These are phyloP conservation scores for Rhysida immarginata DNA, from an alignment of 1,140 invertebrate species.

Conservation along the genomic window DNA sequence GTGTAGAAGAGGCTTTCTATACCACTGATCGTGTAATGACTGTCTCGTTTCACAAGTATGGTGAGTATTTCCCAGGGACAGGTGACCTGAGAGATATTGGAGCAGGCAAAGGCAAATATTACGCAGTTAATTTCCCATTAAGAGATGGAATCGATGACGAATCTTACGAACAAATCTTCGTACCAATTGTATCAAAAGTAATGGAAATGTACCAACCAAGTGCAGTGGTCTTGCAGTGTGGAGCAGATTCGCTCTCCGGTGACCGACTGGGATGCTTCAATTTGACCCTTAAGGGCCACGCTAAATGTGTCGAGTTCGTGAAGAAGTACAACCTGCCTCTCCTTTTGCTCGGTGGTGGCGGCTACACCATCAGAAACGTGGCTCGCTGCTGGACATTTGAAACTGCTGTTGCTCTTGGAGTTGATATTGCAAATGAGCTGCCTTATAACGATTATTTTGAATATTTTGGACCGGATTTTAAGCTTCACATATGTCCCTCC, in stretches of 20 bases:
- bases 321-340: conserved; percentile 93
- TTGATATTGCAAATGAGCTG: conserved; percentile 92
- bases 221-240: conserved; percentile 91
- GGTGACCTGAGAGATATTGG: conserved; percentile 83
- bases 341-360: conserved; percentile 89
- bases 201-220: conserved; percentile 97
- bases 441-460: conserved; percentile 99
- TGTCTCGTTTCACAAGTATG: conserved; percentile 84
- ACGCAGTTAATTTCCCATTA: conserved; percentile 96
- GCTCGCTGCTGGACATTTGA: conserved; percentile 98
- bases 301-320: conserved; percentile 94
- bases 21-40: conserved; percentile 87
- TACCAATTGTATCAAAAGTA: conserved; percentile 92
- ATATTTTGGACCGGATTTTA: conserved; percentile 98
- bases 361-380: conserved; percentile 96
- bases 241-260: conserved; percentile 93
- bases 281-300: conserved; percentile 87
- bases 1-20: conserved; percentile 85
- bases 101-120: conserved; percentile 98
- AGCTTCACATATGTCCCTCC: conserved; percentile 95
- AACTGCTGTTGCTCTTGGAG: conserved; percentile 85
- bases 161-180: conserved; percentile 93
- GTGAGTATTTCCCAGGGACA: conserved; percentile 83
- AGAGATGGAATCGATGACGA: conserved; percentile 98
- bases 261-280: conserved; percentile 98